Evolutionary conservation across 2,113 vertebrate species (phyloP).

Genomic region (Myotis lucifugus): DNA sequence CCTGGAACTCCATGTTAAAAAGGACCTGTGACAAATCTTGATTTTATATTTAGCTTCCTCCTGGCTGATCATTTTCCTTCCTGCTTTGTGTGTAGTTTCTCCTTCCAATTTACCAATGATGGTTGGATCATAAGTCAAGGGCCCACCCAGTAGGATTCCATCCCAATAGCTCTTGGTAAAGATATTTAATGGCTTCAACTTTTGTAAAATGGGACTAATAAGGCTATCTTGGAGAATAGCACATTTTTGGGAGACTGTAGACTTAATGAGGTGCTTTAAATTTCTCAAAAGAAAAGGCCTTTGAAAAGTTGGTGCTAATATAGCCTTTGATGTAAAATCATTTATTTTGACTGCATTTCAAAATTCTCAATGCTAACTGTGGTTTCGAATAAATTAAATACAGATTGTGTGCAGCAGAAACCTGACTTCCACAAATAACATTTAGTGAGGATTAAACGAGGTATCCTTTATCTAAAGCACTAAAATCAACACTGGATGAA

Average conservation of each 20-base stretch:
- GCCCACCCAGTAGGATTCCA: neutral
- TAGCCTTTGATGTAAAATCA: constrained; percentile 19
- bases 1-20: neutral
- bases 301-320: constrained; percentile 57
- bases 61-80: neutral
- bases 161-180: neutral
- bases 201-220: constrained; percentile 40
- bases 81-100: neutral
- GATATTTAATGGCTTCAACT: constrained; percentile 1
- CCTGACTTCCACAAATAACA: constrained; percentile 25
- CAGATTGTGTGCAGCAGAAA: constrained; percentile 18
- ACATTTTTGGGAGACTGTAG: neutral
- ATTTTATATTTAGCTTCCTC: neutral
- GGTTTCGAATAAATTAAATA: constrained; percentile 46
- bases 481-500: neutral
- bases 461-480: constrained; percentile 23
- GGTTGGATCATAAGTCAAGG: neutral
- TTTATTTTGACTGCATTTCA: constrained; percentile 45
- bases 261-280: constrained; percentile 34
- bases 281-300: constrained; percentile 39
- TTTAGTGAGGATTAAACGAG: constrained; percentile 33
- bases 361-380: constrained; percentile 28
- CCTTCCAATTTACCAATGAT: neutral
- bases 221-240: neutral
- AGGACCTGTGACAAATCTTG: neutral